A percentile compares a stretch with the other conserved stretches of the same genome.
These are phyloP conservation scores for Pseudobourletiella spinata DNA, from an alignment of 1,140 invertebrate genomes.

Conservation along the genomic window DNA sequence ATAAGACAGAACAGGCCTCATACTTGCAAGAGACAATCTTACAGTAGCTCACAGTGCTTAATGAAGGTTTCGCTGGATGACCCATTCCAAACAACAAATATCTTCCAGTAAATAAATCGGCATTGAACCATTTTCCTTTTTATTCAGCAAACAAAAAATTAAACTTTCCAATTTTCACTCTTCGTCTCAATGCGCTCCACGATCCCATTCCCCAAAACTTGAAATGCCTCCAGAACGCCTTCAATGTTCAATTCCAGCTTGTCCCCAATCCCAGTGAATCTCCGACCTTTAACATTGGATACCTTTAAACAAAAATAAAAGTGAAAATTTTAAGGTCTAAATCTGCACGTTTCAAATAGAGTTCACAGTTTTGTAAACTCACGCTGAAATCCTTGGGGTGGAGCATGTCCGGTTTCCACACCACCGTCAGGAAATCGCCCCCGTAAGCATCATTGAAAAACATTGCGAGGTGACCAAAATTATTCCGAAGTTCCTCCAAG, in stretches of 20 bases:
- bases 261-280: slow-evolving; percentile 40
- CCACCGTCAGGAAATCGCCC: slow-evolving; percentile 65
- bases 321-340: not conserved
- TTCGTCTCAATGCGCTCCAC: slow-evolving; percentile 11
- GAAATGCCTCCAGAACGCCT: slow-evolving; percentile 53
- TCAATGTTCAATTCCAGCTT: slow-evolving; percentile 53
- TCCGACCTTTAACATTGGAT: slow-evolving; percentile 45
- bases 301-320: slow-evolving; percentile 30
- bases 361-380: not conserved
- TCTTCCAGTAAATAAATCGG: no score
- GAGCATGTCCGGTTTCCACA: slow-evolving; percentile 59
- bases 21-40: no score
- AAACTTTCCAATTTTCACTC: not conserved
- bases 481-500: slow-evolving; percentile 59
- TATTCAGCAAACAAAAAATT: no score
- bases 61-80: no score
- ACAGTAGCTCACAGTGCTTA: no score
- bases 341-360: no score
- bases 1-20: no score
- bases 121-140: no score
- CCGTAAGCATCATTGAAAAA: slow-evolving; percentile 85
- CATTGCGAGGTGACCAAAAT: slow-evolving; percentile 65
- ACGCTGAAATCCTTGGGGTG: slow-evolving; percentile 13
- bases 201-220: slow-evolving; percentile 9
- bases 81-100: no score